phyloP scores from a whole-genome alignment of 2,888 invertebrate species.

The Cancer borealis region DNA sequence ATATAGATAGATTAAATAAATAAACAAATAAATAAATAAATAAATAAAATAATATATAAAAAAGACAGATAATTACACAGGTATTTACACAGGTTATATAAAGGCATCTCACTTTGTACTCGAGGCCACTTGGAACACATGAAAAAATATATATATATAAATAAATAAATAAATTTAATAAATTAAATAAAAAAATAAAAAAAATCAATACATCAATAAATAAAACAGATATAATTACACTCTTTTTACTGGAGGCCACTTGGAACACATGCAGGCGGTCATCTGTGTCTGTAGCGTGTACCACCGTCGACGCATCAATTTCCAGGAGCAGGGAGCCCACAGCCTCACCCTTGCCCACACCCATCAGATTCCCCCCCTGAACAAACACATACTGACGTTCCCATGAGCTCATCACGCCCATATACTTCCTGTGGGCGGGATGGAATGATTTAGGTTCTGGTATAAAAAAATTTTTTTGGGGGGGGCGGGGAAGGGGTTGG shows the following conservation, averaged over 20 bases:
- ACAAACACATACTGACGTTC: constrained; percentile 81
- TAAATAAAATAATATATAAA: too few species aligned
- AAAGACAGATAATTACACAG: too few species aligned
- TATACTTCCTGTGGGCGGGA: constrained; percentile 75
- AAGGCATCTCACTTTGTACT: constrained; percentile 78
- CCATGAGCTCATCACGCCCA: constrained; percentile 80
- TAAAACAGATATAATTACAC: constrained; percentile 72
- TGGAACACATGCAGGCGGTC: constrained; percentile 81
- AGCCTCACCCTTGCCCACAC: constrained; percentile 80
- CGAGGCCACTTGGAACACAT: constrained; percentile 80
- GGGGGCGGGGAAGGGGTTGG: too few species aligned
- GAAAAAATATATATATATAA: constrained; percentile 78
- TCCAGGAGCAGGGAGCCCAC: constrained; percentile 81
- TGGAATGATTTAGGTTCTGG: background rate
- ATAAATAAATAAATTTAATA: too few species aligned
- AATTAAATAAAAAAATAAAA: too few species aligned
- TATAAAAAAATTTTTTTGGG: background rate
- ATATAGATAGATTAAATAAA: too few species aligned
- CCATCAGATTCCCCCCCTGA: constrained; percentile 81
- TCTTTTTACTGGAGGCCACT: constrained; percentile 80
- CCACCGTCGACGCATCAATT: constrained; percentile 80
- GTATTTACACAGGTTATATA: background rate
- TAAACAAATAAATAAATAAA: too few species aligned
- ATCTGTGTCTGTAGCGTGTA: constrained; percentile 80
- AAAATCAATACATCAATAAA: too few species aligned